These are phyloP conservation scores for Columba livia DNA, from an alignment of 2,113 vertebrate genomes.

Conservation along the genomic window DNA sequence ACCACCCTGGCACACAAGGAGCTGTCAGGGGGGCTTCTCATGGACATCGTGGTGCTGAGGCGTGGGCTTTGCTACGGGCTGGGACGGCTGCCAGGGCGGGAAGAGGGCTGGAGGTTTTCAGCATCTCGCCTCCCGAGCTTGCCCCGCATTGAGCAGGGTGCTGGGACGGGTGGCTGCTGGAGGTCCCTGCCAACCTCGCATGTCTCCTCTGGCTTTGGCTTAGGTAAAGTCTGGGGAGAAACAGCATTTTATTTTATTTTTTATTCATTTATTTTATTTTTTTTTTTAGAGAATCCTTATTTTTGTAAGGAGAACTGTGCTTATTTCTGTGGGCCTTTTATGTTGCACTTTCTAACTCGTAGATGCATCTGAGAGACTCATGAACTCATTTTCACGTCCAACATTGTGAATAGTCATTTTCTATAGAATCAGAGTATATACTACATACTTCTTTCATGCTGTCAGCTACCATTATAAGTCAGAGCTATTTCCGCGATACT, in stretches of 20 bases:
- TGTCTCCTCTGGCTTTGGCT: background rate
- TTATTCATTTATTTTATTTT: too few relatives aligned
- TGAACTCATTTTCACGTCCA: background rate
- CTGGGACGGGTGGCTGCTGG: fast-evolving
- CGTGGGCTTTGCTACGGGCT: fast-evolving
- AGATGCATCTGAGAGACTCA: background rate
- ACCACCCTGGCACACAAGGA: background rate
- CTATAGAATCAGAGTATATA: background rate
- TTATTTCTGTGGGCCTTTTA: background rate
- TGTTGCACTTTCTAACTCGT: background rate
- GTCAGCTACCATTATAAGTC: background rate
- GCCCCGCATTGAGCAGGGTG: fast-evolving
- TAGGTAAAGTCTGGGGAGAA: background rate
- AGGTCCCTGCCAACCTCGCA: fast-evolving
- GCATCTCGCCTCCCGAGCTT: background rate
- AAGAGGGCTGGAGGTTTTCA: background rate
- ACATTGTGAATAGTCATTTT: background rate
- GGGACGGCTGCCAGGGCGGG: background rate
- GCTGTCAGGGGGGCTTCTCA: fast-evolving
- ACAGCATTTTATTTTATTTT: background rate
- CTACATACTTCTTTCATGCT: background rate
- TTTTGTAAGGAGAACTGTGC: background rate
- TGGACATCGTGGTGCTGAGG: background rate
- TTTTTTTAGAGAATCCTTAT: background rate
- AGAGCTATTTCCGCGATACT: background rate